Conservation (phyloP, 2,888 invertebrate genomes). For the Scaptomyza caliginosa region DNA sequence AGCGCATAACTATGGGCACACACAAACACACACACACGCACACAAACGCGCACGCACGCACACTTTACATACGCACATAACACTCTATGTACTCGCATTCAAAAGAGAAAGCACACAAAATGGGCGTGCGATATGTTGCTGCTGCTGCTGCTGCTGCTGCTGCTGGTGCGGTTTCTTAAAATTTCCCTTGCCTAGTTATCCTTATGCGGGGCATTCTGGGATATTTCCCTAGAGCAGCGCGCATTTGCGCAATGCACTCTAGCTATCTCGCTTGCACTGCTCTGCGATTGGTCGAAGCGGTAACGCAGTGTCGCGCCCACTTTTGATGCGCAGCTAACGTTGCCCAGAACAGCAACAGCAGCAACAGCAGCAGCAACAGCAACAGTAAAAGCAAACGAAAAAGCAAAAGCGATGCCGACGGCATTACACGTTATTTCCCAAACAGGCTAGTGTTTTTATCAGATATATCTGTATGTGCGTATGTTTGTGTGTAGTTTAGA, state of each 20-base stretch:
- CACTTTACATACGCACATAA: constrained; percentile 9
- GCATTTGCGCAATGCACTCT: constrained; percentile 47
- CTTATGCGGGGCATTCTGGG: constrained; percentile 33
- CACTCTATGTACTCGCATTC: constrained; percentile 37
- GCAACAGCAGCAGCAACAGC: constrained; percentile 7
- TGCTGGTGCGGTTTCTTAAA: constrained; percentile 9
- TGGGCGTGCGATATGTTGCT: constrained; percentile 43
- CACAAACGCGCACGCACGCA: constrained; percentile 5
- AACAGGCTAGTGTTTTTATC: constrained; percentile 6
- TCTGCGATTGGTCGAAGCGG: constrained; percentile 42
- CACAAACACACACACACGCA: constrained; percentile 26
- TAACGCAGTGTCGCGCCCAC: constrained; percentile 58
- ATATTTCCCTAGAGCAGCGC: constrained; percentile 64
- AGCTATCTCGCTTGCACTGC: constrained; percentile 48
- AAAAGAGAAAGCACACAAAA: constrained; percentile 32
- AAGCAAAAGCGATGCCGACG: constrained; percentile 37
- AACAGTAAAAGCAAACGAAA: constrained; percentile 6
- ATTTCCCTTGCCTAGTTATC: constrained; percentile 52
- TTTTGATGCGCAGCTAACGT: constrained; percentile 28
- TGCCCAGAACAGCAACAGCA: constrained; percentile 6
- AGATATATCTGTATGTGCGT: constrained; percentile 6
- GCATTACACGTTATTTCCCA: constrained; percentile 49
- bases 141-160: constrained; percentile 2
- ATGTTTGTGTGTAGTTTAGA: not conserved
- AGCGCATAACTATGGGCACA: constrained; percentile 72